A percentile compares a stretch with the other conserved stretches of the same genome.
phyloP scores from a whole-genome alignment of 2,888 invertebrate genomes.

The Ormyrus thymus region DNA sequence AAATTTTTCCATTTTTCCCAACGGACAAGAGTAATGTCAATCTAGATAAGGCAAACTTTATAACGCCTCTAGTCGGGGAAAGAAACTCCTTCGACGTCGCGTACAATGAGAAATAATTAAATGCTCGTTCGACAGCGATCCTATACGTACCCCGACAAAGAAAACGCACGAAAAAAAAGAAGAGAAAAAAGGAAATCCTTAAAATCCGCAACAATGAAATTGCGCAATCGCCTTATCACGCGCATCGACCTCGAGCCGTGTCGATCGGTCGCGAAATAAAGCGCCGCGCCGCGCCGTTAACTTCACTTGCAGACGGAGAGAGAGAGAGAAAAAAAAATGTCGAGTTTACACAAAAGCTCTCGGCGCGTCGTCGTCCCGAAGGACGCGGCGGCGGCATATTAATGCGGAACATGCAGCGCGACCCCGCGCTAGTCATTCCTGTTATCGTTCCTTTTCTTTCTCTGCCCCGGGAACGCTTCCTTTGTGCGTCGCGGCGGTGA shows the following conservation, averaged over 20 bases:
- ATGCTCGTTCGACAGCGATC: neutral
- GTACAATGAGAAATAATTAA: constrained; percentile 15
- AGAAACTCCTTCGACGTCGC: neutral
- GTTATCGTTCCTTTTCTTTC: too few relatives aligned
- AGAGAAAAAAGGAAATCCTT: neutral
- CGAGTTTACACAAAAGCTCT: too few relatives aligned
- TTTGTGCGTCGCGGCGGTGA: too few relatives aligned
- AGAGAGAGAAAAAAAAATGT: too few relatives aligned
- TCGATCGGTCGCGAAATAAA: neutral
- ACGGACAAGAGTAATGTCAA: neutral
- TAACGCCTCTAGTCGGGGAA: neutral
- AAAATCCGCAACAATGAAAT: constrained; percentile 31
- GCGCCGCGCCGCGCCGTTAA: too few relatives aligned
- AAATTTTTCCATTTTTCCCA: neutral
- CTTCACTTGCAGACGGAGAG: too few relatives aligned
- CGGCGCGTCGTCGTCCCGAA: neutral
- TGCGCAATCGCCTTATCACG: constrained; percentile 27
- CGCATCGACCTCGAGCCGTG: neutral
- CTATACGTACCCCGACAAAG: neutral
- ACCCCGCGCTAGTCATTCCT: too few relatives aligned
- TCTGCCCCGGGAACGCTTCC: too few relatives aligned
- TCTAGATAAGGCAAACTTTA: neutral
- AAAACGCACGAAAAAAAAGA: neutral
- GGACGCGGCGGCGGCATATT: constrained; percentile 18
- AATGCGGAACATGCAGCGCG: constrained; percentile 3